Evolutionary conservation across 1,140 invertebrate genomes (phyloP).

Genomic region (Drosophila burlai): DNA sequence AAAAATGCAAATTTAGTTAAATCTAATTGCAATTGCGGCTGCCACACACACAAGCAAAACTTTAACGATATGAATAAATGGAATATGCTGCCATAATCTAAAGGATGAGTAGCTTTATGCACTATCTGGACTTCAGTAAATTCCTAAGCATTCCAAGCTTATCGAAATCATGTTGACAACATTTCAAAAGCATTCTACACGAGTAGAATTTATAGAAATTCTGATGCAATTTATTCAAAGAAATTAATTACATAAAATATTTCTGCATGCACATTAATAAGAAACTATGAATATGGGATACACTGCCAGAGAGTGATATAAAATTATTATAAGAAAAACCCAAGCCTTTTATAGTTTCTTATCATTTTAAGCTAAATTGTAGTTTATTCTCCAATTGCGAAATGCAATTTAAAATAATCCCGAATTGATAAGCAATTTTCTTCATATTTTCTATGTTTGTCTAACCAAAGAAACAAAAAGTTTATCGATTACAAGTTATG

Average conservation of each 20-base stretch:
- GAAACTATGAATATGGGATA: too few species aligned
- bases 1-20: conserved; percentile 61
- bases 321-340: background rate
- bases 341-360: background rate
- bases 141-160: background rate
- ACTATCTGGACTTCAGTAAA: conserved; percentile 3
- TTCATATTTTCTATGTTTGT: conserved; percentile 7
- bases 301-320: too few species aligned
- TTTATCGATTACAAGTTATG: conserved; percentile 44
- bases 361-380: background rate
- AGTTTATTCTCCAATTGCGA: background rate
- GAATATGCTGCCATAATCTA: conserved; percentile 8
- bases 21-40: conserved; percentile 59
- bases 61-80: conserved; percentile 50
- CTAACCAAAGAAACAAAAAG: background rate
- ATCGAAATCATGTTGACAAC: conserved; percentile 24
- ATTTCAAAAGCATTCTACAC: conserved; percentile 1
- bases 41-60: conserved; percentile 18
- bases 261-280: background rate
- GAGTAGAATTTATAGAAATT: background rate
- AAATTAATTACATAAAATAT: too few species aligned
- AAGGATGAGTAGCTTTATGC: background rate
- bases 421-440: conserved; percentile 18
- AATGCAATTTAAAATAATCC: background rate
- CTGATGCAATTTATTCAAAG: background rate